Conservation (phyloP, 2,888 invertebrate species). For the Cheilosia grossa region DNA sequence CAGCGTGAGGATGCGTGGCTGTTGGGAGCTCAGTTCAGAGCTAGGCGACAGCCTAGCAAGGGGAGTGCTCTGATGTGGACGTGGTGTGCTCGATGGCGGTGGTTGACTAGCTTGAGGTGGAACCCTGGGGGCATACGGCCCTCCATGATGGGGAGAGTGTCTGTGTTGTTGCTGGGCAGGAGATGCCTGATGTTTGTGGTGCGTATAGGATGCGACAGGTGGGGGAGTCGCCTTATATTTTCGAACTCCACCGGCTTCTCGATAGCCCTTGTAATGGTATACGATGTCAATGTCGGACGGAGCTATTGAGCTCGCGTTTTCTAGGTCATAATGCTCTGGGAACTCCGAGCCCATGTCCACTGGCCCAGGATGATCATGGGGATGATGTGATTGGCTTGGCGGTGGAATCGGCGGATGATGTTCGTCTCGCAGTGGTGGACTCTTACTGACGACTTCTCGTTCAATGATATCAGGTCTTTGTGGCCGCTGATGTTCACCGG, state of each 20-base stretch:
- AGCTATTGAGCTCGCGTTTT: conserved; percentile 98
- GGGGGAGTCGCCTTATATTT: conserved; percentile 95
- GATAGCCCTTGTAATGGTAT: conserved; percentile 97
- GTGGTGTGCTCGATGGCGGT: conserved; percentile 87
- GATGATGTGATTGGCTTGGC: conserved; percentile 88
- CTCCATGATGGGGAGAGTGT: conserved; percentile 90
- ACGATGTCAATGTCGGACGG: conserved; percentile 98
- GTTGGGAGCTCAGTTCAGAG: conserved; percentile 95
- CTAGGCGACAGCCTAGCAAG: conserved; percentile 95
- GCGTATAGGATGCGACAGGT: conserved; percentile 89
- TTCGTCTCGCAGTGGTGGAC: conserved; percentile 90
- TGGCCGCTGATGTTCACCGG: conserved; percentile 89
- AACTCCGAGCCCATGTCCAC: conserved; percentile 91
- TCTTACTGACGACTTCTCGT: conserved; percentile 93
- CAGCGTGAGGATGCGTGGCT: conserved; percentile 95
- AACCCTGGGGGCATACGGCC: conserved; percentile 89
- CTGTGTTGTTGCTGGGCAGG: conserved; percentile 88
- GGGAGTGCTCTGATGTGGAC: conserved; percentile 95
- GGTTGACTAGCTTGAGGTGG: conserved; percentile 89
- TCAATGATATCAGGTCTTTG: conserved; percentile 97
- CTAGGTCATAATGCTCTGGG: conserved; percentile 97
- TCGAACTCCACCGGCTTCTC: conserved; percentile 92
- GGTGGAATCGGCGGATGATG: conserved; percentile 92
- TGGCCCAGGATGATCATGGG: conserved; percentile 89
- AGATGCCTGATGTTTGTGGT: conserved; percentile 89